Conservation (phyloP, 2,888 invertebrate genomes). For the Idaea straminata region DNA sequence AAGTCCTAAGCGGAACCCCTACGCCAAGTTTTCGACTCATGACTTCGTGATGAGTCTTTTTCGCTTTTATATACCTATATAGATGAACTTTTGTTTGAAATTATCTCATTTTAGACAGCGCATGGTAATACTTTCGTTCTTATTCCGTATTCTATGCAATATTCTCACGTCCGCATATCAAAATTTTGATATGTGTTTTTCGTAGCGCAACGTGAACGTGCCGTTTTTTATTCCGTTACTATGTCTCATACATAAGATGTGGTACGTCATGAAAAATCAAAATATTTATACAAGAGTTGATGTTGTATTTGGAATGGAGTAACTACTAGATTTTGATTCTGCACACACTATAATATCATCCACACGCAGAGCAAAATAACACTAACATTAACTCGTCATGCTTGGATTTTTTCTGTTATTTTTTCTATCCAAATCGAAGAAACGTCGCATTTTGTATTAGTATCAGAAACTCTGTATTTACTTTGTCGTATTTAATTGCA, state of each 20-base stretch:
- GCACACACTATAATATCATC: background rate
- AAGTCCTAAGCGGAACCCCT: no score
- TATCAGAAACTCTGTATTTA: background rate
- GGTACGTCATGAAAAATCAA: background rate
- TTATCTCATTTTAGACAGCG: background rate
- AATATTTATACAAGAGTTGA: background rate
- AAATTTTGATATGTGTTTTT: slow-evolving; percentile 1
- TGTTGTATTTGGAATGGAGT: background rate
- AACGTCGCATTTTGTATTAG: no score
- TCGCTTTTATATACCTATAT: no score
- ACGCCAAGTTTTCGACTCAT: no score
- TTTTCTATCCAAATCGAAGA: no score
- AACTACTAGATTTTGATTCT: background rate
- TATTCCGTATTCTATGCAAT: background rate
- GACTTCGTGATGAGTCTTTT: no score
- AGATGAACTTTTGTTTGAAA: background rate
- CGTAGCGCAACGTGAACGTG: background rate
- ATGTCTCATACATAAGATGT: background rate
- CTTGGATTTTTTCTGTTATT: no score
- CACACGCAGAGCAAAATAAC: no score
- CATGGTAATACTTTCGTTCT: background rate
- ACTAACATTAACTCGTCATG: no score
- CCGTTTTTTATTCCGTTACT: background rate
- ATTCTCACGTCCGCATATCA: background rate
- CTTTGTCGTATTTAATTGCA: background rate